Conservation (phyloP, 2,888 invertebrate species). For the Campopleginae sp. region DNA sequence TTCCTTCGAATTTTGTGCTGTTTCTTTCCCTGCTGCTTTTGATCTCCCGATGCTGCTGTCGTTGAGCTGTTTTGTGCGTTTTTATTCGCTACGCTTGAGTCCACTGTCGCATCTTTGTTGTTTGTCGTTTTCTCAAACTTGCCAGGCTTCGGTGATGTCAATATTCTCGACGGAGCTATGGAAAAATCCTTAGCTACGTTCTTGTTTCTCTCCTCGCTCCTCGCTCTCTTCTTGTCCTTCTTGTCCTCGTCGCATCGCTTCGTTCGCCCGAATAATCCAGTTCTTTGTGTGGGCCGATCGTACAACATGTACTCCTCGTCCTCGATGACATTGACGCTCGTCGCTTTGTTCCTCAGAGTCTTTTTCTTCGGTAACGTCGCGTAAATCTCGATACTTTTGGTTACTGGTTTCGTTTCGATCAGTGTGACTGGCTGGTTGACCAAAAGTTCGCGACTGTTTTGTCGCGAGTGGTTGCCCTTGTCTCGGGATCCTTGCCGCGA, state of each 20-base stretch:
- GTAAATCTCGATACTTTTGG: slow-evolving; percentile 94
- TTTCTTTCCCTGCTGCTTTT: slow-evolving; percentile 92
- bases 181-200: slow-evolving; percentile 89
- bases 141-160: slow-evolving; percentile 79
- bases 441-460: slow-evolving; percentile 87
- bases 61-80: slow-evolving; percentile 80
- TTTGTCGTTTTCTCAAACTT: slow-evolving; percentile 78
- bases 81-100: slow-evolving; percentile 86
- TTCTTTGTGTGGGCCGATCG: slow-evolving; percentile 89
- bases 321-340: slow-evolving; percentile 88
- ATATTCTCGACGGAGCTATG: slow-evolving; percentile 86
- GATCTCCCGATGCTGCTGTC: slow-evolving; percentile 84
- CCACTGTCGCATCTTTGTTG: slow-evolving; percentile 85
- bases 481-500: slow-evolving; percentile 90
- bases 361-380: slow-evolving; percentile 96
- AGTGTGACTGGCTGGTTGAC: slow-evolving; percentile 76
- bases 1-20: slow-evolving; percentile 96
- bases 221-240: slow-evolving; percentile 90
- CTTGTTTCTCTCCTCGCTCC: slow-evolving; percentile 94
- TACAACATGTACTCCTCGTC: slow-evolving; percentile 89
- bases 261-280: slow-evolving; percentile 88
- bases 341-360: slow-evolving; percentile 87
- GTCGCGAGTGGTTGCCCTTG: slow-evolving; percentile 88
- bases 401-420: slow-evolving; percentile 82
- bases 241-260: slow-evolving; percentile 89